These are phyloP conservation scores for Tetheella fluctuosa DNA, from an alignment of 2,888 invertebrate genomes.

Conservation along the genomic window DNA sequence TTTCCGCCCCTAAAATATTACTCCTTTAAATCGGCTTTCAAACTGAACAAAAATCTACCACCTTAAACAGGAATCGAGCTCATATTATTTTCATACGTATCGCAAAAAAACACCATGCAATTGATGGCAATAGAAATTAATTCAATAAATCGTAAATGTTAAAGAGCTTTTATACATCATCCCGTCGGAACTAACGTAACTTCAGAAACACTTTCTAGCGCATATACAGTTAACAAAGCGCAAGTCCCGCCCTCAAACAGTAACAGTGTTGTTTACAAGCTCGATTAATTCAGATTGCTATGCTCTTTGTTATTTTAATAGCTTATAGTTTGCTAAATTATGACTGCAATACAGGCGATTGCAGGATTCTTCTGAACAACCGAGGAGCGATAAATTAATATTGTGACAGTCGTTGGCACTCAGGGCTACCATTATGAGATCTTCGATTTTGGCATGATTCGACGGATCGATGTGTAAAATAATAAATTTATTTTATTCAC, in stretches of 20 bases:
- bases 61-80: too few species aligned
- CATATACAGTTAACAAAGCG: conserved; percentile 35
- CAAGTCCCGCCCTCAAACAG: conserved; percentile 37
- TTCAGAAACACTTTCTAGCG: conserved; percentile 28
- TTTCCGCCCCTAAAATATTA: too few species aligned
- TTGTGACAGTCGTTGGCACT: too few species aligned
- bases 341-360: not conserved
- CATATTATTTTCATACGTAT: too few species aligned
- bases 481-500: too few species aligned
- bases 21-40: too few species aligned
- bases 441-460: too few species aligned
- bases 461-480: too few species aligned
- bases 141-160: not conserved
- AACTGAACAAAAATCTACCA: too few species aligned
- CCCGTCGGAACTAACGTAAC: conserved; percentile 1
- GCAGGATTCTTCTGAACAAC: not conserved
- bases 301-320: not conserved
- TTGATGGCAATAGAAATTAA: not conserved
- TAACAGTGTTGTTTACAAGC: conserved; percentile 37
- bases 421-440: too few species aligned
- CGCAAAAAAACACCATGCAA: too few species aligned
- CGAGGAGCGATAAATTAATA: not conserved
- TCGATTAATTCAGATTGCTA: conserved; percentile 22
- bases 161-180: not conserved
- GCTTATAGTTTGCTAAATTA: not conserved